Conservation (phyloP, 2,797 vertebrate species). For the Rhyacichthys aspro region DNA sequence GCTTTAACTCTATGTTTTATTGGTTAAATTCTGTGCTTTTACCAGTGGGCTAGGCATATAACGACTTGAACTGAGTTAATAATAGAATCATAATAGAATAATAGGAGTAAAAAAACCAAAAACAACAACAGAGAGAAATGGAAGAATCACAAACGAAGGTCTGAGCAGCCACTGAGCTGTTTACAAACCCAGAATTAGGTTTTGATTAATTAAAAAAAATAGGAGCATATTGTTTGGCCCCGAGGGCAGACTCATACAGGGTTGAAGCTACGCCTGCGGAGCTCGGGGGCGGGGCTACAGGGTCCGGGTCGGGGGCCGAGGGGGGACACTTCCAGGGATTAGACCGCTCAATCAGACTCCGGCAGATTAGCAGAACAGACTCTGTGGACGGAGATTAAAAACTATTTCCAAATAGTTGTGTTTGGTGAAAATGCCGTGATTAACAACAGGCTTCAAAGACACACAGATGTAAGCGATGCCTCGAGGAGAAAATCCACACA, state of each 20-base stretch:
- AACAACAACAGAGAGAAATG: no score
- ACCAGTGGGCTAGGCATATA: no score
- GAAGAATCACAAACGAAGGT: conserved; percentile 16
- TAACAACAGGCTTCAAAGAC: conserved; percentile 62
- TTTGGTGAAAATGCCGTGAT: conserved; percentile 70
- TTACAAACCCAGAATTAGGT: conserved; percentile 50
- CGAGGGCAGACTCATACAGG: conserved; percentile 83
- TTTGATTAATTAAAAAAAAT: conserved; percentile 75
- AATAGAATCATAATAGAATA: no score
- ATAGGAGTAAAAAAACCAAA: no score
- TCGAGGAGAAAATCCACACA: conserved; percentile 42
- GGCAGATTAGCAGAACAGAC: conserved; percentile 79
- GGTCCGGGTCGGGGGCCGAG: conserved; percentile 29
- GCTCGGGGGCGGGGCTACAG: conserved; percentile 62
- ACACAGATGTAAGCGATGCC: conserved; percentile 67
- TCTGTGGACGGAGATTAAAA: conserved; percentile 68
- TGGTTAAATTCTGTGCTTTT: no score
- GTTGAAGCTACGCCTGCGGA: conserved; percentile 75
- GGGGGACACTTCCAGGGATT: conserved; percentile 67
- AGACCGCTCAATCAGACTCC: conserved; percentile 76
- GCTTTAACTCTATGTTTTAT: no score
- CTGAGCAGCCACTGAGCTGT: conserved; percentile 18
- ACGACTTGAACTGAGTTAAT: no score
- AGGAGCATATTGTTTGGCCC: conserved; percentile 81
- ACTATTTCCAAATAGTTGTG: conserved; percentile 68